Evolutionary conservation across 2,113 vertebrate species (phyloP).

Genomic region (Serilophus lunatus): DNA sequence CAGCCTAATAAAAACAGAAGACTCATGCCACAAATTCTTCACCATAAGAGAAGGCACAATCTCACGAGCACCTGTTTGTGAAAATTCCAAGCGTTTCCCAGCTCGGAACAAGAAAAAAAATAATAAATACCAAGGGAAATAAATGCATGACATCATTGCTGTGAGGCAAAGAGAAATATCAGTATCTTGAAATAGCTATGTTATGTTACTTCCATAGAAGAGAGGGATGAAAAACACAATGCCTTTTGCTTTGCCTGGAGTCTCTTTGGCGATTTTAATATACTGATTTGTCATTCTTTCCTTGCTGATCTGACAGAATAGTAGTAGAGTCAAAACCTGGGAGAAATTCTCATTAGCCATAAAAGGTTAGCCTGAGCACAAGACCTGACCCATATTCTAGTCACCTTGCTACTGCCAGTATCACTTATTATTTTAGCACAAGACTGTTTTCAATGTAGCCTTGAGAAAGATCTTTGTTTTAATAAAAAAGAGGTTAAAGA

Average conservation of each 20-base stretch:
- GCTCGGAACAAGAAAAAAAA: neutral
- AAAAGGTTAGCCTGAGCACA: neutral
- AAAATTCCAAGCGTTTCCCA: neutral
- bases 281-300: neutral
- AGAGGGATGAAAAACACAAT: neutral
- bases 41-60: neutral
- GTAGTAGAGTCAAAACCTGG: neutral
- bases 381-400: neutral
- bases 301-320: neutral
- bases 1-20: slow-evolving; percentile 72
- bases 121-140: neutral
- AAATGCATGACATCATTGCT: neutral
- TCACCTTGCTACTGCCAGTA: neutral
- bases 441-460: neutral
- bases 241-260: neutral
- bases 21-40: neutral
- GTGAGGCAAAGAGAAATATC: neutral
- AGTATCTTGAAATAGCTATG: neutral
- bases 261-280: neutral
- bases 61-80: neutral
- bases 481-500: neutral
- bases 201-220: neutral
- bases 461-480: neutral
- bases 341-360: neutral
- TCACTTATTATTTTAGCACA: neutral